Evolutionary conservation across 2,113 vertebrate species (phyloP).

Genomic region (Mungos mungo): DNA sequence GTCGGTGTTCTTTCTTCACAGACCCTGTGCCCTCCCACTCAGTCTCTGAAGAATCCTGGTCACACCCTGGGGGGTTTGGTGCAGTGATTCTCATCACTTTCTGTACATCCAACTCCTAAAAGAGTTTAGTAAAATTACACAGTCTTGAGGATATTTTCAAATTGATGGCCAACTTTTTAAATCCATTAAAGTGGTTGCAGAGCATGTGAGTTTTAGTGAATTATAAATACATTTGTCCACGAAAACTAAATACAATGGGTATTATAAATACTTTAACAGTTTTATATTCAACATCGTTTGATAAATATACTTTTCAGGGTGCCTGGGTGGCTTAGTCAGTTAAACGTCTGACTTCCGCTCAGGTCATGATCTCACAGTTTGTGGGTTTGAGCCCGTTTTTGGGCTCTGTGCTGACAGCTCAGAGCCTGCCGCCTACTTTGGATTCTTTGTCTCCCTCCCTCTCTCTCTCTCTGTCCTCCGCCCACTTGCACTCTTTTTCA

Average conservation of each 20-base stretch:
- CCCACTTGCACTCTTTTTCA: too few relatives aligned
- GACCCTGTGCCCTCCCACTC: rapidly evolving
- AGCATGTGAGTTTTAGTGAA: background rate
- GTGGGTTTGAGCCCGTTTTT: too few relatives aligned
- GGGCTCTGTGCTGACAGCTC: too few relatives aligned
- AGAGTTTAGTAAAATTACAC: background rate
- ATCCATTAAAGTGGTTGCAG: background rate
- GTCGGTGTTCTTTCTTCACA: background rate
- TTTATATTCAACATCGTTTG: background rate
- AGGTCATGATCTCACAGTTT: too few relatives aligned
- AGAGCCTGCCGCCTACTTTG: too few relatives aligned
- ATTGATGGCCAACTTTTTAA: background rate
- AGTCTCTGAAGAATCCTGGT: background rate
- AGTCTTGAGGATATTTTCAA: background rate
- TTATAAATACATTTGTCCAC: background rate
- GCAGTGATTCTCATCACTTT: background rate
- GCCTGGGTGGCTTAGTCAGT: too few relatives aligned
- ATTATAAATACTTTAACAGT: background rate
- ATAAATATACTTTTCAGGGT: background rate
- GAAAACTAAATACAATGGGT: background rate
- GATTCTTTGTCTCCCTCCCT: too few relatives aligned
- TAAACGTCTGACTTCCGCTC: too few relatives aligned
- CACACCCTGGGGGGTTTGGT: background rate
- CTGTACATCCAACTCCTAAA: background rate
- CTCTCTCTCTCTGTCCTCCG: too few relatives aligned